phyloP scores from a whole-genome alignment of 1,140 invertebrate genomes.

The Tetraneura akinire region DNA sequence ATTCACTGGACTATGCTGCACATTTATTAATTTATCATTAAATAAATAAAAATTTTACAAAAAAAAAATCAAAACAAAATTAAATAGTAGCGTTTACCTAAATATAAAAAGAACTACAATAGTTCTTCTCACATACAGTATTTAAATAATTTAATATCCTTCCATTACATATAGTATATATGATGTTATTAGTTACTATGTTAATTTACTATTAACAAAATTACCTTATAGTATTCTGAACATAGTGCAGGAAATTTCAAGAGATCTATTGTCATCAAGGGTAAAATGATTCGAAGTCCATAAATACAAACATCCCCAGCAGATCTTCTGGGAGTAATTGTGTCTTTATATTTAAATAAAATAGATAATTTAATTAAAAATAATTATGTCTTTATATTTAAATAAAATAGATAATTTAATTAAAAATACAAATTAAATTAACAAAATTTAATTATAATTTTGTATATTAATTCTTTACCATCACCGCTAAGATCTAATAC shows the following conservation, averaged over 20 bases:
- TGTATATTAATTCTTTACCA: slow-evolving; percentile 24
- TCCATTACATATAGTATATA: no score
- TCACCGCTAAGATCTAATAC: slow-evolving; percentile 66
- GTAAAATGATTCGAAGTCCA: slow-evolving; percentile 74
- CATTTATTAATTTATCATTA: no score
- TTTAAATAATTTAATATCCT: no score
- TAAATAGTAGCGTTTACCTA: no score
- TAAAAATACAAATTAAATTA: neutral
- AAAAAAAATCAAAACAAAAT: no score
- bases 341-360: slow-evolving; percentile 11
- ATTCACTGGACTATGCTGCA: no score
- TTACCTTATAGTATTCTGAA: slow-evolving; percentile 64
- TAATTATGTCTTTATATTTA: slow-evolving; percentile 19
- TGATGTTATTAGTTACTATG: no score
- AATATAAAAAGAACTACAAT: no score
- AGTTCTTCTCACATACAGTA: no score
- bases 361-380: no score
- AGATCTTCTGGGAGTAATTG: slow-evolving; percentile 11
- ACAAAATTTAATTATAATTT: neutral
- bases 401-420: no score
- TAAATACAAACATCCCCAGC: slow-evolving; percentile 69
- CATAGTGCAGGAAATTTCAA: slow-evolving; percentile 73
- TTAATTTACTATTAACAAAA: neutral
- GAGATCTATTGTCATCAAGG: slow-evolving; percentile 74
- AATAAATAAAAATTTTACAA: no score